These are phyloP conservation scores for Oscheius sp. DNA, from an alignment of 2,888 invertebrate species.

Conservation along the genomic window DNA sequence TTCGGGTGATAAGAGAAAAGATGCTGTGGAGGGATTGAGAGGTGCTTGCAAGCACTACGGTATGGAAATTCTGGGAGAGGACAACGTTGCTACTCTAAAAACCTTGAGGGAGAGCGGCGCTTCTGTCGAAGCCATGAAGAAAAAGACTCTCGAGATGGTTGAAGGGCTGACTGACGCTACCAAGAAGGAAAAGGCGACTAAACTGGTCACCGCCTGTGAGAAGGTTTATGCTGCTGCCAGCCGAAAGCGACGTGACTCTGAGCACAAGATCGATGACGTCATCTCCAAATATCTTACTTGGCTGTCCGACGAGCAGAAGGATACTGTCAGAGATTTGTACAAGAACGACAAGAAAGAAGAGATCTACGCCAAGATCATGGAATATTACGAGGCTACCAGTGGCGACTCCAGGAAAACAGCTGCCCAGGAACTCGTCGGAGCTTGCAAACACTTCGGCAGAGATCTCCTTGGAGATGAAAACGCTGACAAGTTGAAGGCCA, in stretches of 20 bases:
- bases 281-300: constrained; percentile 36
- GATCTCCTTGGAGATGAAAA: constrained; percentile 54
- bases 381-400: constrained; percentile 37
- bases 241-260: constrained; percentile 29
- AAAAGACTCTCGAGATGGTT: constrained; percentile 39
- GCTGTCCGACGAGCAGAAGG: constrained; percentile 39
- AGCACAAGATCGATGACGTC: constrained; percentile 34
- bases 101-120: constrained; percentile 49
- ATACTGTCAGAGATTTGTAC: constrained; percentile 28
- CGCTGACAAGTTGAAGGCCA: constrained; percentile 45
- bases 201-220: constrained; percentile 37
- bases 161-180: constrained; percentile 43
- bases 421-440: constrained; percentile 37
- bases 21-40: constrained; percentile 56
- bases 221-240: constrained; percentile 41
- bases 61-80: constrained; percentile 50
- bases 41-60: constrained; percentile 57
- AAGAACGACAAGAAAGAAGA: constrained; percentile 28
- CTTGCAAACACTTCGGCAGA: constrained; percentile 50
- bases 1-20: constrained; percentile 53
- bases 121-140: constrained; percentile 41
- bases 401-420: constrained; percentile 40
- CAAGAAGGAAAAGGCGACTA: constrained; percentile 34
- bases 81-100: constrained; percentile 50
- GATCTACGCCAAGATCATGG: constrained; percentile 41